Evolutionary conservation across 2,888 invertebrate genomes (phyloP).

Genomic region (Caenorhabditis macrosperma): DNA sequence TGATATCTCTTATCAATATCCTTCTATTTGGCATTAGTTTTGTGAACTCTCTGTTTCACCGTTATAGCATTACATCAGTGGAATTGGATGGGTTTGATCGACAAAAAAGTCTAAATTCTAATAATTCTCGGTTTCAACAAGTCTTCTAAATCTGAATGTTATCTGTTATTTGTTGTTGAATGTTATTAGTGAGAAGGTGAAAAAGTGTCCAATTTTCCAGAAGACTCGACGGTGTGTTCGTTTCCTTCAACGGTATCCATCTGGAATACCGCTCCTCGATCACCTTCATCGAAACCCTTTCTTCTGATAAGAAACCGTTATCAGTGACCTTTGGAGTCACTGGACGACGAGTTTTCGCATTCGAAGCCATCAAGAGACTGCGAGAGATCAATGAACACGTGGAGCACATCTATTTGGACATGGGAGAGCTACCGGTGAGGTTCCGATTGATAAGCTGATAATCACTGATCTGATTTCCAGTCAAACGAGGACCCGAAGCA

Average conservation of each 20-base stretch:
- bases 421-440: conserved; percentile 50
- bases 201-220: no score
- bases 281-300: conserved; percentile 15
- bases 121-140: no score
- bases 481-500: conserved; percentile 36
- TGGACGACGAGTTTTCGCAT: conserved; percentile 24
- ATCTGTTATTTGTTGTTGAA: no score
- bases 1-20: no score
- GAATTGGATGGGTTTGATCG: no score
- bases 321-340: conserved; percentile 28
- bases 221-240: conserved; percentile 49
- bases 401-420: conserved; percentile 54
- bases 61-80: no score
- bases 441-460: no score
- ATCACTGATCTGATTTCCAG: conserved; percentile 7
- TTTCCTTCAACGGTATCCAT: conserved; percentile 45
- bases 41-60: no score
- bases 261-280: conserved; percentile 26
- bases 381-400: conserved; percentile 19
- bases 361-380: conserved; percentile 24
- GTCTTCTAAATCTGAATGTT: no score
- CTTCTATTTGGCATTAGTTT: no score
- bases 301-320: conserved; percentile 5
- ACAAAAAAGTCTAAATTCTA: no score
- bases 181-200: no score